These are phyloP conservation scores for Selenia dentaria DNA, from an alignment of 2,888 invertebrate species.

Conservation along the genomic window DNA sequence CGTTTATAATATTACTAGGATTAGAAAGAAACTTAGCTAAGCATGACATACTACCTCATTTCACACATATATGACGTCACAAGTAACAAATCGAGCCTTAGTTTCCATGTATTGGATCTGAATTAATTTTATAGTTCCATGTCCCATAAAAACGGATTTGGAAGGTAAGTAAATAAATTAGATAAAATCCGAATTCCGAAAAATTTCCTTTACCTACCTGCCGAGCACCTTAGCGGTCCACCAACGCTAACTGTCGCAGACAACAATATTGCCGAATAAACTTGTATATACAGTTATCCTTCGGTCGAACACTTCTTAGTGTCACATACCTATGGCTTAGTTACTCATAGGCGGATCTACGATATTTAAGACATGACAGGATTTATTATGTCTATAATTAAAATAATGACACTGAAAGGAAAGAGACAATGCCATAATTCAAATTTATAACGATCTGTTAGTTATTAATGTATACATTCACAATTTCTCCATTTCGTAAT, in stretches of 20 bases:
- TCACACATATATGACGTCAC: background rate
- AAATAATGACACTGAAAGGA: conserved; percentile 7
- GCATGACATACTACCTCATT: too few species aligned
- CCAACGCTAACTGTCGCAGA: conserved; percentile 48
- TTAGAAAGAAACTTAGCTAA: too few species aligned
- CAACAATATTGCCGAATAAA: conserved; percentile 54
- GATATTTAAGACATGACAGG: conserved; percentile 35
- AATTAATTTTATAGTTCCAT: conserved; percentile 13
- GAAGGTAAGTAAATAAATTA: conserved; percentile 21
- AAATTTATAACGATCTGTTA: background rate
- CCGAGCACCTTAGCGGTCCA: conserved; percentile 32
- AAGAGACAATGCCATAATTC: conserved; percentile 2
- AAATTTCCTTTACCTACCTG: conserved; percentile 19
- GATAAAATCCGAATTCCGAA: conserved; percentile 26
- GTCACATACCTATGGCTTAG: conserved; percentile 40
- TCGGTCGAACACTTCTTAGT: conserved; percentile 56
- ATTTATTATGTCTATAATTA: conserved; percentile 45
- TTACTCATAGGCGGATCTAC: conserved; percentile 52
- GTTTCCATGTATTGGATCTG: background rate
- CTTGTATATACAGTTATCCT: conserved; percentile 68
- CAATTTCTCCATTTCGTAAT: too few species aligned
- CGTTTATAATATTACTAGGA: too few species aligned
- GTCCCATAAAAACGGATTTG: conserved; percentile 14
- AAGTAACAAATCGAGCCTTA: background rate
- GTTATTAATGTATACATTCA: too few species aligned